These are phyloP conservation scores for Dastarcus helophoroides DNA, from an alignment of 2,888 invertebrate species.

Conservation along the genomic window DNA sequence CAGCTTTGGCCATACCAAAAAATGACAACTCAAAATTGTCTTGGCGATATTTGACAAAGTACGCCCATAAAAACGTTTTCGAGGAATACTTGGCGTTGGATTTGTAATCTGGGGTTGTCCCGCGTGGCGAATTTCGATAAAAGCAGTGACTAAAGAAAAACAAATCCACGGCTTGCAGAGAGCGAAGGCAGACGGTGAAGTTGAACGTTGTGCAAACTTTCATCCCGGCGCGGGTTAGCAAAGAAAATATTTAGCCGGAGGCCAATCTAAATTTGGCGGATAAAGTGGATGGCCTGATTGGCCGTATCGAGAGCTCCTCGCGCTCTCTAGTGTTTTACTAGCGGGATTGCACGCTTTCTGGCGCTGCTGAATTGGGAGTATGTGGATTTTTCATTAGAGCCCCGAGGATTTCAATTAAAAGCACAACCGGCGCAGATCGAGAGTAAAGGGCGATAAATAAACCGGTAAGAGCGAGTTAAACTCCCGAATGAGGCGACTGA, in stretches of 20 bases:
- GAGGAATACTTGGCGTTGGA: too few relatives aligned
- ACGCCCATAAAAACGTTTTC: too few relatives aligned
- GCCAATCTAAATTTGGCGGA: slow-evolving; percentile 40
- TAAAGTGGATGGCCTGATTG: slow-evolving; percentile 34
- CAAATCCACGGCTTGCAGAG: slow-evolving; percentile 24
- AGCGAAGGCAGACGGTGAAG: slow-evolving; percentile 20
- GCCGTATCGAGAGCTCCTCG: slow-evolving; percentile 29
- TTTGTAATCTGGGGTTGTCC: too few relatives aligned
- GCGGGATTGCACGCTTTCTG: slow-evolving; percentile 28
- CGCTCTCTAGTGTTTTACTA: slow-evolving; percentile 33
- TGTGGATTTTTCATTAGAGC: slow-evolving; percentile 35
- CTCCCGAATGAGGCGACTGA: too few relatives aligned
- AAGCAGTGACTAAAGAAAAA: slow-evolving; percentile 23
- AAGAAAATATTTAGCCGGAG: slow-evolving; percentile 43
- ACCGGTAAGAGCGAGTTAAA: too few relatives aligned
- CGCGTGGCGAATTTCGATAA: too few relatives aligned
- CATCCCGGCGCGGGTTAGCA: slow-evolving; percentile 37
- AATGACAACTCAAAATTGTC: too few relatives aligned
- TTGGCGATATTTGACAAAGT: too few relatives aligned
- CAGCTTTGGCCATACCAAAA: too few relatives aligned
- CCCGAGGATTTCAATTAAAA: too few relatives aligned
- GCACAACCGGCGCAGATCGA: too few relatives aligned
- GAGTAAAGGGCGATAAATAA: too few relatives aligned
- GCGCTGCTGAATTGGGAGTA: slow-evolving; percentile 19
- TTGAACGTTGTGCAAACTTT: slow-evolving; percentile 34